Percentiles rank a stretch among this genome's conserved stretches.
phyloP scores from a whole-genome alignment of 2,113 vertebrate genomes.

The Myanophis thanlyinensis region DNA sequence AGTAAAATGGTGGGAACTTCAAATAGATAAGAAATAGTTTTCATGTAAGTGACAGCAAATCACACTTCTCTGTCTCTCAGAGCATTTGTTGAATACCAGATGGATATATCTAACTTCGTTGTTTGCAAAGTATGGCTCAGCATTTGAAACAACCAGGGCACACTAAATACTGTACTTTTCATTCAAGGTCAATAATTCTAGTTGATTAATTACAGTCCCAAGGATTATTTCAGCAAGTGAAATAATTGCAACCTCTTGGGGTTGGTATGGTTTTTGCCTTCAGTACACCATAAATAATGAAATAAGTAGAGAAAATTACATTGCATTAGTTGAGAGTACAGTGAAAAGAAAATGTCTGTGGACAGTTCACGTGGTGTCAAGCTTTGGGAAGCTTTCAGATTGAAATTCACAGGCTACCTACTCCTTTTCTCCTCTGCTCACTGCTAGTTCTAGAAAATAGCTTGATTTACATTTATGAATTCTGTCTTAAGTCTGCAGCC shows the following conservation, averaged over 20 bases:
- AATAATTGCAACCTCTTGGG: neutral
- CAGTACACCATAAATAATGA: neutral
- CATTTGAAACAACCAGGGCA: neutral
- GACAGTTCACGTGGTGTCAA: neutral
- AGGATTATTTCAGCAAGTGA: neutral
- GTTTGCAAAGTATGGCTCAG: neutral
- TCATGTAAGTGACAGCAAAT: neutral
- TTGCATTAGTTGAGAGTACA: neutral
- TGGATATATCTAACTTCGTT: neutral
- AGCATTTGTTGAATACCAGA: neutral
- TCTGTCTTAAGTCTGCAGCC: neutral
- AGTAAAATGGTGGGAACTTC: neutral
- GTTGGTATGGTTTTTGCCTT: neutral
- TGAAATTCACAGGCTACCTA: neutral
- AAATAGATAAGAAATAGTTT: neutral
- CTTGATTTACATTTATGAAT: neutral
- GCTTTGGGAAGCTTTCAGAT: neutral
- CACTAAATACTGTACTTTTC: neutral
- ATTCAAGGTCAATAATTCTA: neutral
- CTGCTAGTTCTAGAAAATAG: neutral
- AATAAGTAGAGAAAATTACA: neutral
- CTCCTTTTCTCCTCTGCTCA: neutral
- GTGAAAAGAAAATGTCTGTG: neutral
- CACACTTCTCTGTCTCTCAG: neutral
- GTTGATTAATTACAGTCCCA: neutral